A percentile compares a stretch with the other conserved stretches of the same genome.
Conservation (phyloP, 2,888 invertebrate species). For the Automeris io region DNA sequence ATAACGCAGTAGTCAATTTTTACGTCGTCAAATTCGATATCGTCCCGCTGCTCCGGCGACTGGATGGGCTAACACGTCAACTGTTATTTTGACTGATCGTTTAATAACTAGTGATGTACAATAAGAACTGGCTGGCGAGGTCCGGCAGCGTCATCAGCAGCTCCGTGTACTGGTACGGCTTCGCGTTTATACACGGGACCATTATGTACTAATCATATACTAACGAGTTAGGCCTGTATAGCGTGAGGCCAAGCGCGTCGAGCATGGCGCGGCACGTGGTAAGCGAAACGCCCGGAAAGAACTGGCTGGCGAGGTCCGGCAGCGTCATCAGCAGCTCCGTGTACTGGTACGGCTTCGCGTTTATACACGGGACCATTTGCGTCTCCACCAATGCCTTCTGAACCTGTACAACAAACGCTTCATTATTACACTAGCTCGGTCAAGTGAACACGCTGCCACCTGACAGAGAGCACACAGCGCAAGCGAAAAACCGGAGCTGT, state of each 20-base stretch:
- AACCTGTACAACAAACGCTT: slow-evolving; percentile 66
- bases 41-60: too few relatives aligned
- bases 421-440: too few relatives aligned
- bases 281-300: slow-evolving; percentile 86
- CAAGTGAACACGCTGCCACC: too few relatives aligned
- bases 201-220: slow-evolving; percentile 80
- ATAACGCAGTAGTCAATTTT: too few relatives aligned
- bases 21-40: too few relatives aligned
- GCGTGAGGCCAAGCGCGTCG: slow-evolving; percentile 86
- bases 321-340: slow-evolving; percentile 89
- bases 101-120: background rate
- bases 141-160: slow-evolving; percentile 89
- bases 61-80: too few relatives aligned
- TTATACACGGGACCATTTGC: slow-evolving; percentile 90
- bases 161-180: slow-evolving; percentile 88
- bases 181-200: slow-evolving; percentile 92
- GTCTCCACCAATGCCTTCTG: slow-evolving; percentile 89
- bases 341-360: slow-evolving; percentile 90
- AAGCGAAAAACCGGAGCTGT: too few relatives aligned
- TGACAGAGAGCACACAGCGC: too few relatives aligned
- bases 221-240: slow-evolving; percentile 91
- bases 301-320: slow-evolving; percentile 86
- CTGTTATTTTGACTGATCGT: too few relatives aligned
- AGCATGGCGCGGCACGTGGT: slow-evolving; percentile 87
- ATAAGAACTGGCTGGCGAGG: slow-evolving; percentile 86